A percentile compares a stretch with the other conserved stretches of the same genome.
phyloP scores from a whole-genome alignment of 2,113 vertebrate species.

The western clawed frog (Xenopus tropicalis) region UCB_Xtro_10.0 CM004450.2:109612001-109612500 shows the following conservation, averaged over 20 bases:
- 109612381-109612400: too few relatives aligned
- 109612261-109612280: too few relatives aligned
- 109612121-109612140: neutral
- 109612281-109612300: too few relatives aligned
- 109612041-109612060: neutral
- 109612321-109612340: too few relatives aligned
- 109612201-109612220: neutral
- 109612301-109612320: too few relatives aligned
- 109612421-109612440: too few relatives aligned
- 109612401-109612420: too few relatives aligned
- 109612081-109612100: conserved; percentile 8
- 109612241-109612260: neutral
- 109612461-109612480: too few relatives aligned
- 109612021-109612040: conserved; percentile 48
- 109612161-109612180: neutral
- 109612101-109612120: conserved; percentile 14
- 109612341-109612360: too few relatives aligned
- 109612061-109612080: conserved; percentile 2
- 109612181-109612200: neutral
- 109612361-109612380: too few relatives aligned
- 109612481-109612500: too few relatives aligned
- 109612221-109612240: neutral
- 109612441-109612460: too few relatives aligned
- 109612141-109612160: neutral
- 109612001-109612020: conserved; percentile 55